Percentiles rank a stretch among this genome's conserved stretches.
phyloP scores from a whole-genome alignment of 1,140 invertebrate species.

The Aphelenchoides besseyi region DNA sequence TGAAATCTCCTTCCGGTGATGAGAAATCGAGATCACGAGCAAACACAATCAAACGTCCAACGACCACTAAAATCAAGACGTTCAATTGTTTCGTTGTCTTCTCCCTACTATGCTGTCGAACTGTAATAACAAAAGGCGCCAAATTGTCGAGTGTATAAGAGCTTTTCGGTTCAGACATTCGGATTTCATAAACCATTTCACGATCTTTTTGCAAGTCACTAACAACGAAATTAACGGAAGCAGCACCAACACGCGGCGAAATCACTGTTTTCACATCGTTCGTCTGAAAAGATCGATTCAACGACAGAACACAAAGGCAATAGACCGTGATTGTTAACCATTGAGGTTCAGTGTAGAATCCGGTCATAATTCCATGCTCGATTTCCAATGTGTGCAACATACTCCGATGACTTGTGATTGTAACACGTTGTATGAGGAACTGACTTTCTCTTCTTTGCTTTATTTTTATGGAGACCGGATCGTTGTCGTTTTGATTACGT shows the following conservation, averaged over 20 bases:
- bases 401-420: constrained; percentile 39
- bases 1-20: background rate
- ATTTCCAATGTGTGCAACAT: constrained; percentile 37
- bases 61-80: constrained; percentile 23
- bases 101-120: background rate
- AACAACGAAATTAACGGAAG: constrained; percentile 44
- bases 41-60: constrained; percentile 39
- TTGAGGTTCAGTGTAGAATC: constrained; percentile 30
- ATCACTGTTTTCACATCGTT: constrained; percentile 7
- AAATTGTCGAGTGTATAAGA: background rate
- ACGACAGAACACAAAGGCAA: background rate
- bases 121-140: constrained; percentile 6
- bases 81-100: background rate
- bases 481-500: constrained; percentile 41
- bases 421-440: constrained; percentile 36
- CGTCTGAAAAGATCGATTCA: constrained; percentile 33
- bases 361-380: constrained; percentile 45
- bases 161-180: constrained; percentile 2
- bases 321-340: constrained; percentile 34
- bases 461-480: constrained; percentile 42
- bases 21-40: constrained; percentile 31
- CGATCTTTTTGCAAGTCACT: constrained; percentile 16
- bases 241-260: constrained; percentile 29
- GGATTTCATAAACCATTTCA: background rate
- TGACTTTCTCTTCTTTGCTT: constrained; percentile 28